phyloP scores from a whole-genome alignment of 2,113 vertebrate species.

The Crotophaga sulcirostris region DNA sequence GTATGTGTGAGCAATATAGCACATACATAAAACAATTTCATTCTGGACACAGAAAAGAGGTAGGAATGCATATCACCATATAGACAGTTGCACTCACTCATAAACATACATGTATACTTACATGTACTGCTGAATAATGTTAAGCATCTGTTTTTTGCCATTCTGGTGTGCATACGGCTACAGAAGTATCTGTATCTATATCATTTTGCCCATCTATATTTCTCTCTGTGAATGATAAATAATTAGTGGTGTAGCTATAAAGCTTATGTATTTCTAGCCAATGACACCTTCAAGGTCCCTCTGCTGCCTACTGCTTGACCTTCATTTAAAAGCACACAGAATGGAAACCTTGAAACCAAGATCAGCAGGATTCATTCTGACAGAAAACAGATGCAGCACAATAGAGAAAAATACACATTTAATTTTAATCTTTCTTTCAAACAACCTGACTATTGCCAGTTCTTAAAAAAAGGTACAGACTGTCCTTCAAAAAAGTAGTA shows the following conservation, averaged over 20 bases:
- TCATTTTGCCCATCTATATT: constrained; percentile 52
- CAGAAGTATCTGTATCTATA: constrained; percentile 10
- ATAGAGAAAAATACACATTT: constrained; percentile 73
- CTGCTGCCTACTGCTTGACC: constrained; percentile 83
- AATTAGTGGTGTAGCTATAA: constrained; percentile 80
- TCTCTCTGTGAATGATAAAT: constrained; percentile 80
- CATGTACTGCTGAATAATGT: not conserved
- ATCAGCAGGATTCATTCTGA: constrained; percentile 82
- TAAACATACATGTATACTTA: not conserved
- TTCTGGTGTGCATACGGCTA: not conserved
- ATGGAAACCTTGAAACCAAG: constrained; percentile 83
- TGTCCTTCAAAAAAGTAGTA: constrained; percentile 60
- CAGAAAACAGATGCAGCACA: constrained; percentile 76
- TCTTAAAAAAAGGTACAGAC: constrained; percentile 53
- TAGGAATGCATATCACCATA: not conserved
- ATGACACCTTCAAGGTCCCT: constrained; percentile 89
- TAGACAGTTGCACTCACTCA: not conserved
- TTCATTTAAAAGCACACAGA: constrained; percentile 83
- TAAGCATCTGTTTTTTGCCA: not conserved
- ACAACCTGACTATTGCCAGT: constrained; percentile 59
- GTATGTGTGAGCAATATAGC: not conserved
- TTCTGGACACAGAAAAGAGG: not conserved
- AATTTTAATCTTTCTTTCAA: constrained; percentile 69
- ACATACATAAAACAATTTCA: not conserved
- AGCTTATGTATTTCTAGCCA: constrained; percentile 88